These are phyloP conservation scores for Hemaris fuciformis DNA, from an alignment of 2,888 invertebrate genomes.

Conservation along the genomic window DNA sequence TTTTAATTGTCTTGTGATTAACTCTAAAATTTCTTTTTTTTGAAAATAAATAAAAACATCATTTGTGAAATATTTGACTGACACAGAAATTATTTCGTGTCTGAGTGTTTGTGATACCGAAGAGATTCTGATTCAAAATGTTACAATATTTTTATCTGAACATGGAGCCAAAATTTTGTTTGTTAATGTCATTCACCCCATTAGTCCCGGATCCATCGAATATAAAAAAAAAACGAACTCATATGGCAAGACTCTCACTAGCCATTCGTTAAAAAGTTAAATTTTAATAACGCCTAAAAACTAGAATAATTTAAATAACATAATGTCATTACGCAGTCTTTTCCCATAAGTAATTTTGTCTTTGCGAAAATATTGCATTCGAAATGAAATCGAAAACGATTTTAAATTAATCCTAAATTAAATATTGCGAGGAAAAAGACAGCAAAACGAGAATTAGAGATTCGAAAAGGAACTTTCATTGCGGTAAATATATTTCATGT, in stretches of 20 bases:
- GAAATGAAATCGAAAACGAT: not conserved
- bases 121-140: no score
- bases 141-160: no score
- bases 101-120: no score
- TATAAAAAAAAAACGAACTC: not conserved
- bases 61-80: no score
- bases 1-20: no score
- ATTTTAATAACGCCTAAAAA: slow-evolving; percentile 17
- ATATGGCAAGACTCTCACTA: not conserved
- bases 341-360: slow-evolving; percentile 49
- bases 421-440: not conserved
- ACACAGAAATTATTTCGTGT: no score
- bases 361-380: slow-evolving; percentile 34
- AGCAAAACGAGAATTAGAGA: not conserved
- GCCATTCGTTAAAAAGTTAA: not conserved
- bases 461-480: not conserved
- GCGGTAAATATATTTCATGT: slow-evolving; percentile 8
- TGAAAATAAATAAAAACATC: no score
- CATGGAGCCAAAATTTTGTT: no score
- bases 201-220: not conserved
- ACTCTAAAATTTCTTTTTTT: no score
- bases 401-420: not conserved
- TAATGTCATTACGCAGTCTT: slow-evolving; percentile 61
- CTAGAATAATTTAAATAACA: slow-evolving; percentile 25
- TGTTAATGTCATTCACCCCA: not conserved